A percentile compares a stretch with the other conserved stretches of the same genome.
These are phyloP conservation scores for Hirtodrosophila cameraria DNA, from an alignment of 2,888 invertebrate genomes.

Conservation along the genomic window DNA sequence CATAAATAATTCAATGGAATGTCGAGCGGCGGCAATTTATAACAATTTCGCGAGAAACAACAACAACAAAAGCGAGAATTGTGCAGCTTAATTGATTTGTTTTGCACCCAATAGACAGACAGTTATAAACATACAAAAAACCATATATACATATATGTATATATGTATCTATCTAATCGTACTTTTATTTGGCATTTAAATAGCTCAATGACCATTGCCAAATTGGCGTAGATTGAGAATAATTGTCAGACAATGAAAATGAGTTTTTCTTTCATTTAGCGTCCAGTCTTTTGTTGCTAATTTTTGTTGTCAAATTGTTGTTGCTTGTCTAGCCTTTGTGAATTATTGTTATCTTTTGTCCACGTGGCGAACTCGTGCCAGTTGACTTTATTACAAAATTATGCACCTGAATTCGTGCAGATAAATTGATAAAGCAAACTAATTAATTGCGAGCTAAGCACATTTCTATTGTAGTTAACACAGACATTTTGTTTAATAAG, in stretches of 20 bases:
- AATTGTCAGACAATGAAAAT: conserved; percentile 41
- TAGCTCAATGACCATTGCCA: conserved; percentile 54
- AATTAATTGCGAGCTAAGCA: conserved; percentile 9
- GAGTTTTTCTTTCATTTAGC: background rate
- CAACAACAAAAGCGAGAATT: conserved; percentile 26
- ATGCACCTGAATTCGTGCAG: conserved; percentile 16
- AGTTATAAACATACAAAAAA: conserved; percentile 40
- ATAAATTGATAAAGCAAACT: conserved; percentile 18
- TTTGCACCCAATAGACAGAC: conserved; percentile 67
- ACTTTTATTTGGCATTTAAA: conserved; percentile 49
- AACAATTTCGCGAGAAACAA: conserved; percentile 69
- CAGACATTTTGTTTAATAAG: background rate
- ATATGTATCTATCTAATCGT: conserved; percentile 24
- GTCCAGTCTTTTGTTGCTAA: background rate
- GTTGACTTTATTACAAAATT: conserved; percentile 17
- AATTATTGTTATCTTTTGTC: conserved; percentile 3
- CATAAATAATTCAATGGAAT: conserved; percentile 79
- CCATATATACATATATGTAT: conserved; percentile 1
- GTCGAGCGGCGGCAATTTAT: conserved; percentile 62
- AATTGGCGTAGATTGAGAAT: conserved; percentile 70
- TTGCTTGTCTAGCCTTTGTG: conserved; percentile 8
- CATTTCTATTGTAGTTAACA: background rate
- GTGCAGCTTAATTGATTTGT: conserved; percentile 73
- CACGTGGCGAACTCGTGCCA: background rate
- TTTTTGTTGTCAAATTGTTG: background rate